A percentile compares a stretch with the other conserved stretches of the same genome.
Conservation (phyloP, 2,113 vertebrate species). For the Phoenicopterus ruber region DNA sequence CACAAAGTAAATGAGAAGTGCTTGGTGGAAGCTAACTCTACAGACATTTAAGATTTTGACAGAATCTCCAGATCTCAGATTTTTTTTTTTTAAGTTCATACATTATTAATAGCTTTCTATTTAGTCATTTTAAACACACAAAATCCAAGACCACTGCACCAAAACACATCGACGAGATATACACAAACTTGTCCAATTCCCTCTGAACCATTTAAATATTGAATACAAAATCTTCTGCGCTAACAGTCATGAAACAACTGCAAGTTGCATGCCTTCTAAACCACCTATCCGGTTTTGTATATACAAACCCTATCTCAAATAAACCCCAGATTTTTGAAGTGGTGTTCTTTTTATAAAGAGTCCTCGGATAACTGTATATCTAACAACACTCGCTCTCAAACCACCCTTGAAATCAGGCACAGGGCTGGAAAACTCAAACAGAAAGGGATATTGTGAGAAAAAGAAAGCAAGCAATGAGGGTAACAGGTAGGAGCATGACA, state of each 20-base stretch:
- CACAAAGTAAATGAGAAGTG: not conserved
- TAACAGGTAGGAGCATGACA: not conserved
- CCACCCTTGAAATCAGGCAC: not conserved
- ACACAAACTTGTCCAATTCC: not conserved
- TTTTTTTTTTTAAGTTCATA: not conserved
- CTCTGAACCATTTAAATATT: not conserved
- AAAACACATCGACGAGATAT: not conserved
- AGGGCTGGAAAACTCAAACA: not conserved
- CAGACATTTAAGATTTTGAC: not conserved
- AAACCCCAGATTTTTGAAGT: not conserved
- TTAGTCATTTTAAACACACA: not conserved
- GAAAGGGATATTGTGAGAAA: not conserved
- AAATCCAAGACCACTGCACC: not conserved
- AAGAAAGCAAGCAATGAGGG: not conserved
- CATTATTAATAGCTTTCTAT: not conserved
- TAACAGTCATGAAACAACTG: not conserved
- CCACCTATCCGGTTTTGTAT: accelerated
- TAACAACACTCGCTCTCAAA: not conserved
- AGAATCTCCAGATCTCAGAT: not conserved
- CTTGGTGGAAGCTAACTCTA: not conserved
- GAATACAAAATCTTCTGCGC: not conserved
- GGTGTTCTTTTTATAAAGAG: not conserved
- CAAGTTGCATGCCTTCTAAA: not conserved
- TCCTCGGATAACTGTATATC: not conserved
- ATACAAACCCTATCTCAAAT: not conserved